These are phyloP conservation scores for Dicrurus megarhynchus DNA, from an alignment of 2,113 vertebrate species.

Conservation along the genomic window DNA sequence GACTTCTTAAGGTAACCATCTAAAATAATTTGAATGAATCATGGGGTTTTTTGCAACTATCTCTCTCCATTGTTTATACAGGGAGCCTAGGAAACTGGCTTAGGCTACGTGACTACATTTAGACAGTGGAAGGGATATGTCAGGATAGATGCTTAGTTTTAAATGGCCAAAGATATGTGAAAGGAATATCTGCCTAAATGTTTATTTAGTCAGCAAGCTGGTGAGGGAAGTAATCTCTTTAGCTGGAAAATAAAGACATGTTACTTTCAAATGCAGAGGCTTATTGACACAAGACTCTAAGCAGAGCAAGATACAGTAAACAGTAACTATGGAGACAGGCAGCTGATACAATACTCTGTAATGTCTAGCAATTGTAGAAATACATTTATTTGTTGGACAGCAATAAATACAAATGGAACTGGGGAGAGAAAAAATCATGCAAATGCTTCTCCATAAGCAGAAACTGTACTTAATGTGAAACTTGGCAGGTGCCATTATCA, in stretches of 20 bases:
- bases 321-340: background rate
- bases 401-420: background rate
- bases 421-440: background rate
- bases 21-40: conserved; percentile 46
- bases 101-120: background rate
- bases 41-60: background rate
- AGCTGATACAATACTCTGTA: background rate
- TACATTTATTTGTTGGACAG: background rate
- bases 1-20: conserved; percentile 12
- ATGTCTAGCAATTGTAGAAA: background rate
- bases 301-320: background rate
- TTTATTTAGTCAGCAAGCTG: background rate
- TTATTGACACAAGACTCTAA: background rate
- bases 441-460: background rate
- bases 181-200: background rate
- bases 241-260: background rate
- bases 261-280: background rate
- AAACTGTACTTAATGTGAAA: background rate
- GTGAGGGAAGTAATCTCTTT: background rate
- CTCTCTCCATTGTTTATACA: background rate
- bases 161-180: background rate
- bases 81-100: background rate
- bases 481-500: background rate
- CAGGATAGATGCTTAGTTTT: background rate
- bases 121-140: background rate